These are phyloP conservation scores for Sebastes schlegelii DNA, from an alignment of 2,113 vertebrate genomes.

Conservation along the genomic window DNA sequence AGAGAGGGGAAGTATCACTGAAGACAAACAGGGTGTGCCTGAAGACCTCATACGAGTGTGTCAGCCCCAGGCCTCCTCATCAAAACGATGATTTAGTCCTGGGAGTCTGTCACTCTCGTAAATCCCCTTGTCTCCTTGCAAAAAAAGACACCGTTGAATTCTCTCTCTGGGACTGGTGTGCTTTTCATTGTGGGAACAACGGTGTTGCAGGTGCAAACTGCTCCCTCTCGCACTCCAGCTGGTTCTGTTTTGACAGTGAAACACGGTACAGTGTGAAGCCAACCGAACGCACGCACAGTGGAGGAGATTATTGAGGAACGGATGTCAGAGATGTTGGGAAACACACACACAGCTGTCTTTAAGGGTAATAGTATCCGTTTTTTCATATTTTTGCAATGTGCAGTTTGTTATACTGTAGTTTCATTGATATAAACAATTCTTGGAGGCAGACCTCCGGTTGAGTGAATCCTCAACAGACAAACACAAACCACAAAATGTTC, in stretches of 20 bases:
- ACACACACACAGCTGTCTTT: slow-evolving; percentile 48
- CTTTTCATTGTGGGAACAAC: slow-evolving; percentile 73
- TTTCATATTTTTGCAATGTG: slow-evolving; percentile 33
- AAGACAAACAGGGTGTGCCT: slow-evolving; percentile 46
- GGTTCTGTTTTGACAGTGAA: slow-evolving; percentile 61
- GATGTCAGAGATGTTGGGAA: slow-evolving; percentile 26
- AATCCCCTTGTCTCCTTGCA: slow-evolving; percentile 53
- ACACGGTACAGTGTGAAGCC: slow-evolving; percentile 23
- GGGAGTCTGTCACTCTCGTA: slow-evolving; percentile 51
- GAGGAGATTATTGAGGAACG: slow-evolving; percentile 18
- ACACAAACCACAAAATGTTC: slow-evolving; percentile 24
- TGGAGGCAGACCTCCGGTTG: slow-evolving; percentile 27
- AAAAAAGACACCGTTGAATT: slow-evolving; percentile 43
- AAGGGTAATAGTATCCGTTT: not conserved
- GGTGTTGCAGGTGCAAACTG: slow-evolving; percentile 74
- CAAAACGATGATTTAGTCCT: slow-evolving; percentile 49
- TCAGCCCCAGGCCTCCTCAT: slow-evolving; percentile 48
- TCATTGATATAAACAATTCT: slow-evolving; percentile 25
- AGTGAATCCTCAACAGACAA: slow-evolving; percentile 11
- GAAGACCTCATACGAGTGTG: slow-evolving; percentile 14
- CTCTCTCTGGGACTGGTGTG: slow-evolving; percentile 51
- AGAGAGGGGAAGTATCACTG: slow-evolving; percentile 6
- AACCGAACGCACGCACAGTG: slow-evolving; percentile 2
- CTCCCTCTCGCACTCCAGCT: slow-evolving; percentile 60
- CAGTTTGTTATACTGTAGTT: not conserved